phyloP scores from a whole-genome alignment of 2,113 vertebrate species.

The Prolemur simus region DNA sequence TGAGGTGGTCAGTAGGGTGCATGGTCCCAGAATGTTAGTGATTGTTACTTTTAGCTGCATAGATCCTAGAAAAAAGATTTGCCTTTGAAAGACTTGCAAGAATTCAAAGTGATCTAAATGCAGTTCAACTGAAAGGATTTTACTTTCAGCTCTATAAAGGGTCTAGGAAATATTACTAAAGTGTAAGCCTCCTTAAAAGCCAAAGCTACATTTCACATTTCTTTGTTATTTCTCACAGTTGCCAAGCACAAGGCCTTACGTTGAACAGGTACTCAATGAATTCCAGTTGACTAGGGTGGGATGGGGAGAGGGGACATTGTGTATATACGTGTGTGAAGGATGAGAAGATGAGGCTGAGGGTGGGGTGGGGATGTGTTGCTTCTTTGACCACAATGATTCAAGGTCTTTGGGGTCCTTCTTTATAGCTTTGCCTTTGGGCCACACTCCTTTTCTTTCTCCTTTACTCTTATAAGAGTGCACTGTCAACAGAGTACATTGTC shows the following conservation, averaged over 20 bases:
- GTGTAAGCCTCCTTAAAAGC: background rate
- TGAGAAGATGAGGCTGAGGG: background rate
- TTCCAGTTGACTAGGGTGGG: background rate
- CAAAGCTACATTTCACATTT: background rate
- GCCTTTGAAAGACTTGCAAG: slow-evolving; percentile 15
- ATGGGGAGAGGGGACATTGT: background rate
- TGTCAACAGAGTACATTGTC: background rate
- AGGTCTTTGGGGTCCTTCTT: background rate
- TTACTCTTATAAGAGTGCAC: background rate
- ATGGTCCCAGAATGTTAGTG: background rate
- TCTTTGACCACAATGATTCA: background rate
- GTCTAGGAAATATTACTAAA: background rate
- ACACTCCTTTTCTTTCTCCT: background rate
- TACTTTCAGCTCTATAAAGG: background rate
- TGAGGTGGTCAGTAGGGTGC: background rate
- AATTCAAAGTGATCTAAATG: background rate
- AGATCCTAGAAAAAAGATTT: background rate
- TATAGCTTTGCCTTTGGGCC: background rate
- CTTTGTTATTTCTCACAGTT: background rate
- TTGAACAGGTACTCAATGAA: background rate
- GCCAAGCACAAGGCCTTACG: background rate
- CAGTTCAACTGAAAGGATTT: background rate
- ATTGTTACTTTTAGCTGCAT: background rate
- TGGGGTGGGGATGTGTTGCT: background rate
- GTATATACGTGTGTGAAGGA: background rate